phyloP scores from a whole-genome alignment of 2,888 invertebrate genomes.

The Lissonota sp. region DNA sequence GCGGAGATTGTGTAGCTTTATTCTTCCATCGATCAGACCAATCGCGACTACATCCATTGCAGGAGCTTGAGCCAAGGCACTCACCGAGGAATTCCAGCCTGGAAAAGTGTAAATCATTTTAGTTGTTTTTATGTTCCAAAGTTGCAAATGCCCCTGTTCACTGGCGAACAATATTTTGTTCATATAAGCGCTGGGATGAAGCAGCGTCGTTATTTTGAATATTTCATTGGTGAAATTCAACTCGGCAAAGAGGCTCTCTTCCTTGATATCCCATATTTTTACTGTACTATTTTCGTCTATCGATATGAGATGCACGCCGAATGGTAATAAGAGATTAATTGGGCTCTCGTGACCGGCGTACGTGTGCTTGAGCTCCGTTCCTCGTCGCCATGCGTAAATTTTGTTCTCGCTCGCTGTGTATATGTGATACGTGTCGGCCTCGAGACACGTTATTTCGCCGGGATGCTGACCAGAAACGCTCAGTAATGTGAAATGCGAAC shows the following conservation, averaged over 20 bases:
- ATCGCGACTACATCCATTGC: slow-evolving; percentile 96
- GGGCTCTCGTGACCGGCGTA: slow-evolving; percentile 91
- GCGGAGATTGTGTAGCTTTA: slow-evolving; percentile 94
- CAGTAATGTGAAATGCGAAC: slow-evolving; percentile 91
- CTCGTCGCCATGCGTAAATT: slow-evolving; percentile 95
- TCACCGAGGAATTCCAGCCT: slow-evolving; percentile 90
- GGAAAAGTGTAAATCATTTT: slow-evolving; percentile 91
- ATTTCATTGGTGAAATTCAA: slow-evolving; percentile 87
- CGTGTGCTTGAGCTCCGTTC: slow-evolving; percentile 92
- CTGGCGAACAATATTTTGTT: slow-evolving; percentile 97
- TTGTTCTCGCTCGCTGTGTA: slow-evolving; percentile 91
- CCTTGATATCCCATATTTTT: slow-evolving; percentile 92
- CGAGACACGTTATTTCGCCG: slow-evolving; percentile 91
- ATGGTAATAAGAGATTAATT: slow-evolving; percentile 92
- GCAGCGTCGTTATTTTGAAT: slow-evolving; percentile 93
- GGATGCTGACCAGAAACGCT: slow-evolving; percentile 93
- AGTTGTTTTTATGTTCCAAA: slow-evolving; percentile 95
- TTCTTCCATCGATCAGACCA: slow-evolving; percentile 92
- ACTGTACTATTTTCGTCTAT: slow-evolving; percentile 91
- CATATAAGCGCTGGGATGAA: slow-evolving; percentile 97
- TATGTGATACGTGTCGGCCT: slow-evolving; percentile 90
- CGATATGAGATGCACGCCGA: slow-evolving; percentile 94
- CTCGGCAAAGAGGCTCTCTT: slow-evolving; percentile 89
- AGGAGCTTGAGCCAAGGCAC: slow-evolving; percentile 93
- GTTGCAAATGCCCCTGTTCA: slow-evolving; percentile 92